Conservation (phyloP, 2,113 vertebrate genomes). For the Phyllostomus hastatus region DNA sequence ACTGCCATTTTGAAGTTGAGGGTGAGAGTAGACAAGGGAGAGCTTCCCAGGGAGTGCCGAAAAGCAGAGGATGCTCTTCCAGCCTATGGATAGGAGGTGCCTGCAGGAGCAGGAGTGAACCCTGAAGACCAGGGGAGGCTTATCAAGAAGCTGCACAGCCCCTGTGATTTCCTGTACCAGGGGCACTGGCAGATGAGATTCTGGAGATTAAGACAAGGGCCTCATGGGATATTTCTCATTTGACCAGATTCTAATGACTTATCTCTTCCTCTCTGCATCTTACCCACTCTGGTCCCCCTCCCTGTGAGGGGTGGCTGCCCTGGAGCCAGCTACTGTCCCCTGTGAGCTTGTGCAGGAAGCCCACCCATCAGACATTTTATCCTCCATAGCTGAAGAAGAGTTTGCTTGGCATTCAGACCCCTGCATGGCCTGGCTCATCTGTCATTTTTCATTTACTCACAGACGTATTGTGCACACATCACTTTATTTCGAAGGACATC, state of each 20-base stretch:
- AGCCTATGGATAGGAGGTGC: not conserved
- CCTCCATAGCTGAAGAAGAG: not conserved
- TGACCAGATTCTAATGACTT: not conserved
- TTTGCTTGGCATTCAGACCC: not conserved
- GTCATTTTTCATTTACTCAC: not conserved
- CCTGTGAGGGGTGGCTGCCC: not conserved
- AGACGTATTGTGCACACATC: not conserved
- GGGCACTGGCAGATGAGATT: not conserved
- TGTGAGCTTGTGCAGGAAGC: not conserved
- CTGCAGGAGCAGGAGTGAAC: not conserved
- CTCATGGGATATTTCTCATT: not conserved
- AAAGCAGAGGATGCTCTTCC: not conserved
- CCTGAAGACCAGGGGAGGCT: not conserved
- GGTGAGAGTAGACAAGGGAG: not conserved
- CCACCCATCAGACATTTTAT: too few relatives aligned
- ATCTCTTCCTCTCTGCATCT: not conserved
- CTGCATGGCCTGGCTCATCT: not conserved
- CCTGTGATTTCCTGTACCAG: conserved; percentile 9
- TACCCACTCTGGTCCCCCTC: rapidly evolving
- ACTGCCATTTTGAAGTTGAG: not conserved
- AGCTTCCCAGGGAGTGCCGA: not conserved
- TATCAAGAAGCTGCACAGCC: not conserved
- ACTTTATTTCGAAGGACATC: not conserved
- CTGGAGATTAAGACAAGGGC: not conserved
- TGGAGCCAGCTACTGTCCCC: not conserved